phyloP scores from a whole-genome alignment of 2,888 invertebrate species.

The Eristalis tenax region DNA sequence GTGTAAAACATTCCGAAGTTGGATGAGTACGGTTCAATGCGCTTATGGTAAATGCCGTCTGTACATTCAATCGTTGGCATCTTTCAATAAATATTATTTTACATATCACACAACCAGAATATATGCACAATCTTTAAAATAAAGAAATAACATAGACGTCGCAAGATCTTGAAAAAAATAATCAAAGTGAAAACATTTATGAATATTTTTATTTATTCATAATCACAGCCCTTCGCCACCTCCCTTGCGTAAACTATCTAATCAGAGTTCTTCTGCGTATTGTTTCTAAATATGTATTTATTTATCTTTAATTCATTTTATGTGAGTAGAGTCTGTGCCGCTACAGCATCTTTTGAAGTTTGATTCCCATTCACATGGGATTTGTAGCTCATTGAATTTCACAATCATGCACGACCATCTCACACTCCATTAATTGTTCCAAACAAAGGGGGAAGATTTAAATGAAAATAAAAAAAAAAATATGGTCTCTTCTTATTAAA shows the following conservation, averaged over 20 bases:
- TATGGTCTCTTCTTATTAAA: slow-evolving; percentile 59
- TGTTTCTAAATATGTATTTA: slow-evolving; percentile 12
- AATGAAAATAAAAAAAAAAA: slow-evolving; percentile 29
- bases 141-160: neutral
- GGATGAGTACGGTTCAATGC: no score
- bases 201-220: slow-evolving; percentile 4
- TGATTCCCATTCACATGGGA: slow-evolving; percentile 23
- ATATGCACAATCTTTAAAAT: no score
- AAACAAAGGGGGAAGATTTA: slow-evolving; percentile 42
- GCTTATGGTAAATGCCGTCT: no score
- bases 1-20: no score
- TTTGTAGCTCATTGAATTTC: neutral
- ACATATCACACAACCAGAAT: no score
- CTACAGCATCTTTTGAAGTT: slow-evolving; percentile 61
- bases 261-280: no score
- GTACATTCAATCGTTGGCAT: no score
- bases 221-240: slow-evolving; percentile 6
- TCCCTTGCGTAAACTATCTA: no score
- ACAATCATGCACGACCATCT: slow-evolving; percentile 25
- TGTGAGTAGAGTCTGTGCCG: slow-evolving; percentile 45
- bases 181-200: no score
- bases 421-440: slow-evolving; percentile 57
- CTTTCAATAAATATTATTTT: no score
- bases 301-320: slow-evolving; percentile 52
- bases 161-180: neutral